phyloP scores from a whole-genome alignment of 1,140 invertebrate species.

The Drosophila ohnishii region DNA sequence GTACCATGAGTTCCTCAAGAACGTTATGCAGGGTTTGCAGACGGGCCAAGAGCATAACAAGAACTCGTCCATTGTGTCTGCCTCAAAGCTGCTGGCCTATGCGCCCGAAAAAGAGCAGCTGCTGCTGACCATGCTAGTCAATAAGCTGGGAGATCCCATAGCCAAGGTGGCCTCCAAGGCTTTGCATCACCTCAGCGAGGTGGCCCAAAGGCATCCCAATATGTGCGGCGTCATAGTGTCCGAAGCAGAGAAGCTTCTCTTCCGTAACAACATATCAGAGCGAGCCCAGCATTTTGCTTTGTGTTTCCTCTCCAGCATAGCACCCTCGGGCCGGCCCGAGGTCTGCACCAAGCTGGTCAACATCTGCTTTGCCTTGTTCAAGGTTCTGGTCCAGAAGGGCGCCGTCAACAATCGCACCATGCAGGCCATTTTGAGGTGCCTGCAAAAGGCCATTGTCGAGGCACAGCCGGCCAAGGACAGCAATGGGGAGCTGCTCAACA shows the following conservation, averaged over 20 bases:
- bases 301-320: constrained; percentile 92
- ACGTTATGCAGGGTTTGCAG: constrained; percentile 77
- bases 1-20: constrained; percentile 84
- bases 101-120: constrained; percentile 96
- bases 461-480: constrained; percentile 69
- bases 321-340: constrained; percentile 87
- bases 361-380: constrained; percentile 98
- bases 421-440: constrained; percentile 88
- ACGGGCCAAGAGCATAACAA: constrained; percentile 88
- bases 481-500: constrained; percentile 66
- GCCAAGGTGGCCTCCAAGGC: constrained; percentile 94
- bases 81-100: constrained; percentile 91
- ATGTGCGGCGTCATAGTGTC: constrained; percentile 95
- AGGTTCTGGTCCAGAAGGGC: constrained; percentile 94
- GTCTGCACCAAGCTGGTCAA: constrained; percentile 92
- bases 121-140: constrained; percentile 92
- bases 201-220: constrained; percentile 93
- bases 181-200: constrained; percentile 92
- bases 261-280: constrained; percentile 91
- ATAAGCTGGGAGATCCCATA: constrained; percentile 97
- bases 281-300: constrained; percentile 97
- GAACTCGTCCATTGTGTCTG: constrained; percentile 90
- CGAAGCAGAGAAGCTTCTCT: constrained; percentile 95
- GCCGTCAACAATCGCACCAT: constrained; percentile 96
- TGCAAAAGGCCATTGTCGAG: constrained; percentile 78